phyloP scores from a whole-genome alignment of 2,797 vertebrate genomes.

The Hirundo rustica region DNA sequence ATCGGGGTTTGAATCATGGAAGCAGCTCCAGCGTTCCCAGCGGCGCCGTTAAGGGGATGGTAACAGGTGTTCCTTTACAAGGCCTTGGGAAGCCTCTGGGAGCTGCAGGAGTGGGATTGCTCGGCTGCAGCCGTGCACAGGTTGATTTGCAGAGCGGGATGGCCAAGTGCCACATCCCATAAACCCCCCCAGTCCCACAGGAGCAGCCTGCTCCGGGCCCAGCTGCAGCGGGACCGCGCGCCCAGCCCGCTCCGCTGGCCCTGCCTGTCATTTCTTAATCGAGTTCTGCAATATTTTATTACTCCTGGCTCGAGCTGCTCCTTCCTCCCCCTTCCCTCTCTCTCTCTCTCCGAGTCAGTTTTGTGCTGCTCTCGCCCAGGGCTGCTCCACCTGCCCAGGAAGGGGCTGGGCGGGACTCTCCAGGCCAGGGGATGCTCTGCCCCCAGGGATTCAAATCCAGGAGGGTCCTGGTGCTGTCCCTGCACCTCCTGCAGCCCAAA shows the following conservation, averaged over 20 bases:
- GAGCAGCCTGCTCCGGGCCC: neutral
- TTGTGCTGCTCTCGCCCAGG: neutral
- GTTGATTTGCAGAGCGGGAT: constrained; percentile 5
- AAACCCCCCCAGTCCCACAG: neutral
- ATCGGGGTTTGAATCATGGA: neutral
- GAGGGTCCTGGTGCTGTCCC: neutral
- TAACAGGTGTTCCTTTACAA: constrained; percentile 4
- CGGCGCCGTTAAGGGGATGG: neutral
- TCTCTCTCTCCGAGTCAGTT: neutral
- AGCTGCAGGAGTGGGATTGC: neutral
- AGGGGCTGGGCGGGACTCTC: neutral
- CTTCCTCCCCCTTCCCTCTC: neutral
- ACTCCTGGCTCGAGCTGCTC: constrained; percentile 10
- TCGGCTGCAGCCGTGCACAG: neutral
- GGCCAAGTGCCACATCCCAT: neutral
- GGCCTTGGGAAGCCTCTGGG: neutral
- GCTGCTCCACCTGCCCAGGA: neutral
- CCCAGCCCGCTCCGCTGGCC: neutral
- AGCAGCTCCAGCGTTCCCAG: neutral
- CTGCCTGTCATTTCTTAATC: neutral
- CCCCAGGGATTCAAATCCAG: rapidly evolving
- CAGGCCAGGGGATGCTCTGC: neutral
- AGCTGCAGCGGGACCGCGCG: neutral
- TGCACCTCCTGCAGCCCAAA: neutral
- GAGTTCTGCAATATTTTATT: constrained; percentile 43